A percentile compares a stretch with the other conserved stretches of the same genome.
These are phyloP conservation scores for Nemoura dubitans DNA, from an alignment of 2,888 invertebrate species.

Conservation along the genomic window DNA sequence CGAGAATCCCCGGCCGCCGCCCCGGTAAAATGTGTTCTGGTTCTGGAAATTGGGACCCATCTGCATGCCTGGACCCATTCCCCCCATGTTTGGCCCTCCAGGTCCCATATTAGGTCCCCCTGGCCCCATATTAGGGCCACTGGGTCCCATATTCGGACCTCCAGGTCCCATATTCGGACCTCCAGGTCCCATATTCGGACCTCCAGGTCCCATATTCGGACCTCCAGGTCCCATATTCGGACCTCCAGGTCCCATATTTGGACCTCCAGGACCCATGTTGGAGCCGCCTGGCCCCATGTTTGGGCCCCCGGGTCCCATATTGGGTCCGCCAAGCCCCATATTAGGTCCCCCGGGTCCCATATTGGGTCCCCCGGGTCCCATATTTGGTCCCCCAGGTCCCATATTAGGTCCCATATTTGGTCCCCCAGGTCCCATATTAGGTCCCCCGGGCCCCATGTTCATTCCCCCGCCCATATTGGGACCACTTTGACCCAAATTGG, in stretches of 20 bases:
- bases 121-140: conserved; percentile 36
- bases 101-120: conserved; percentile 41
- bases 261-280: background rate
- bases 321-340: conserved; percentile 9
- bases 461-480: conserved; percentile 24
- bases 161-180: conserved; percentile 23
- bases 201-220: background rate
- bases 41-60: conserved; percentile 1
- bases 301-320: conserved; percentile 3
- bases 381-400: conserved; percentile 17
- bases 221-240: conserved; percentile 15
- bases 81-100: conserved; percentile 34
- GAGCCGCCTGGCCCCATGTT: background rate
- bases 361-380: background rate
- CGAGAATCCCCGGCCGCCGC: conserved; percentile 3
- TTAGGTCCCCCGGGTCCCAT: background rate
- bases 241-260: conserved; percentile 8
- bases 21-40: background rate
- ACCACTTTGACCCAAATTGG: background rate
- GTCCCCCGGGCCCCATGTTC: conserved; percentile 42
- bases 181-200: background rate
- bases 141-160: background rate
- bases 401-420: conserved; percentile 17
- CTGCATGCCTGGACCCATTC: background rate
- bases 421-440: conserved; percentile 41